Evolutionary conservation across 35 echinoderm and acorn worm species (phyloP).

Genomic region (Apostichopus japonicus): DNA sequence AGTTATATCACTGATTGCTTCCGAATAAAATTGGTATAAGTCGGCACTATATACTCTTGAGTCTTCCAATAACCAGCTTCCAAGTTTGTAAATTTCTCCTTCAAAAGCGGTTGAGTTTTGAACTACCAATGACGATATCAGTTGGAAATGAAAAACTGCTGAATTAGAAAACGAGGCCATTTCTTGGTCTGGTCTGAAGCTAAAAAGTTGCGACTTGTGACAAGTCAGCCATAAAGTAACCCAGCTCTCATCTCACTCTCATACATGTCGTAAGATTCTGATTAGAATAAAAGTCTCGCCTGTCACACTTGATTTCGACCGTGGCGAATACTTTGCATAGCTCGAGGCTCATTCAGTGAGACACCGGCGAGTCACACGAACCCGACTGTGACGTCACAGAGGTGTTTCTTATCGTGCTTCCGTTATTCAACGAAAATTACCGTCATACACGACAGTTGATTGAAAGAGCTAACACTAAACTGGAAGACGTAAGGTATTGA

Average conservation of each 20-base stretch:
- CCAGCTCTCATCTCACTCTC: slow-evolving; percentile 13
- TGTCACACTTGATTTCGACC: slow-evolving; percentile 34
- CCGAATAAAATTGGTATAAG: neutral
- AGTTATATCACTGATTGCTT: too few relatives aligned
- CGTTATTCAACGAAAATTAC: too few relatives aligned
- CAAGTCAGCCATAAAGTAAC: neutral
- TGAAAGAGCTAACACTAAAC: too few relatives aligned
- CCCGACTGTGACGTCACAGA: slow-evolving; percentile 9
- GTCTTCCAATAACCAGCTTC: neutral
- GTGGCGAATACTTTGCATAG: slow-evolving; percentile 31
- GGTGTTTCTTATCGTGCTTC: neutral
- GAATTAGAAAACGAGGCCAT: neutral
- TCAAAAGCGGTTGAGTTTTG: neutral
- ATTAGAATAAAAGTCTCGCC: slow-evolving; percentile 41
- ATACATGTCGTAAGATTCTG: neutral
- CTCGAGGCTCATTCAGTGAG: slow-evolving; percentile 22
- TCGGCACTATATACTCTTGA: too few relatives aligned
- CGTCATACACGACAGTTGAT: too few relatives aligned
- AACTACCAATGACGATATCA: neutral
- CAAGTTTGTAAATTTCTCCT: too few relatives aligned
- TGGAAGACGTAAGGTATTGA: too few relatives aligned
- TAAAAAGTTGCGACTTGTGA: neutral
- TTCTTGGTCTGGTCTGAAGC: neutral
- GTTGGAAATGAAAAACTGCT: neutral
- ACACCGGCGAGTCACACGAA: neutral